Evolutionary conservation across 2,113 vertebrate genomes (phyloP), one percentile per base, ranked within the genome.

Genomic region (Morone saxatilis): DNA sequence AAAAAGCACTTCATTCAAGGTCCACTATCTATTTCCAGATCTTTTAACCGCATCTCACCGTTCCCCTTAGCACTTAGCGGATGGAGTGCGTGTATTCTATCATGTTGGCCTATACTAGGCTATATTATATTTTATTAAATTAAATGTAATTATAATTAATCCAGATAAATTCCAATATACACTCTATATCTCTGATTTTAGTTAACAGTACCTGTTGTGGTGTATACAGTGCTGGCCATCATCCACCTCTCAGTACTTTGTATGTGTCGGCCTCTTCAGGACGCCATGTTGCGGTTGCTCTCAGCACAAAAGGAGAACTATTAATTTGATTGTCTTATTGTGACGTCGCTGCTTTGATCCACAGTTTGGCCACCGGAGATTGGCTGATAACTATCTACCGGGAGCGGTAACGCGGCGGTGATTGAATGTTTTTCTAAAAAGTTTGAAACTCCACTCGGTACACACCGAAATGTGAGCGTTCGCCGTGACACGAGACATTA

Each of bases 401-500:
- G 41, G 25, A 63, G n/a, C 7, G 6, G 22, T 14, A 36, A 50
- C 36, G 1, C 38, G 1, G 9, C 41, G 9, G 16, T 40, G 57
- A 68, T 48, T 66, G 36, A 57, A 80, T 5, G 69, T 59, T 67
- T 22, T 45, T n/a, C 13, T 45, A 9, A 25, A 71, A 77, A 69
- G 61, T 77, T 89, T 43, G 7, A 47, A 83, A 71, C 80, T 87
- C 40, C 47, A 31, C 12, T 73, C 56, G 9, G 66, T 57, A 31
- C 61, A 6, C 65, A 22, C 17, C 22, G 60, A 71, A 80, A 74
- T 78, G 17, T 68, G 74, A 86, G 54, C 56, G 50, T 67, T 40
- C 17, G 31, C 19, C 17, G 4, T 80, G 51, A 72, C 73, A 78
- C 31, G 41, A 71, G 71, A 72, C 78, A 78, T 90, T 75, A 70